These are phyloP conservation scores for Pandemis heparana DNA, from an alignment of 2,888 invertebrate species.

Conservation along the genomic window DNA sequence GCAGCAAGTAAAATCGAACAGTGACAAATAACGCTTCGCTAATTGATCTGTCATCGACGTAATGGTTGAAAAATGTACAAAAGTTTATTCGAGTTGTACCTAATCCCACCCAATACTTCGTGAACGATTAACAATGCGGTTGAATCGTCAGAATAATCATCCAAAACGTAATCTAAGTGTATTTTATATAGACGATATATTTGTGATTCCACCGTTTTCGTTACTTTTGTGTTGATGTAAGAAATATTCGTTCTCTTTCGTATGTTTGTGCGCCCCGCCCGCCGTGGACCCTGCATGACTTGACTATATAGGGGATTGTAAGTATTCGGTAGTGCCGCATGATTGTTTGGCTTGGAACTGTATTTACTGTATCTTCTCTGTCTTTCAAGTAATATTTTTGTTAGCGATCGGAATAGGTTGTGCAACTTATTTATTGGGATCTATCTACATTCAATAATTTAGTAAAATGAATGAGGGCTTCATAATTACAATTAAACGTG, in stretches of 20 bases:
- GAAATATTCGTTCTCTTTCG: constrained; percentile 56
- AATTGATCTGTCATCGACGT: constrained; percentile 7
- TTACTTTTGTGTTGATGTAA: constrained; percentile 38
- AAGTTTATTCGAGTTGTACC: not conserved
- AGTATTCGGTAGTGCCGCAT: constrained; percentile 65
- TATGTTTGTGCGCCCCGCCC: constrained; percentile 74
- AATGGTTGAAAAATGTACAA: not conserved
- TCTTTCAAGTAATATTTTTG: not conserved
- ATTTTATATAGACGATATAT: constrained; percentile 18
- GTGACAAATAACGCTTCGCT: not conserved
- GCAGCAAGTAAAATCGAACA: not conserved
- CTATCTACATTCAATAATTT: not conserved
- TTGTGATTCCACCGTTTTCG: constrained; percentile 16
- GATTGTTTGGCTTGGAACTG: constrained; percentile 45
- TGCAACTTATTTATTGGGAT: not conserved
- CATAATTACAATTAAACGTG: too few species aligned
- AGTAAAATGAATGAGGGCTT: not conserved
- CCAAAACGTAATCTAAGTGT: constrained; percentile 5
- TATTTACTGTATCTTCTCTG: constrained; percentile 17
- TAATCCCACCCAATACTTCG: not conserved
- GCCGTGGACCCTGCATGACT: constrained; percentile 81
- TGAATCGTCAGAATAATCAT: not conserved
- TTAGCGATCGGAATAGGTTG: not conserved
- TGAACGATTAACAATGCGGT: constrained; percentile 1
- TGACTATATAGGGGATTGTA: constrained; percentile 80